A percentile compares a stretch with the other conserved stretches of the same genome.
Conservation (phyloP, 2,888 invertebrate genomes). For the Ligdia adustata region DNA sequence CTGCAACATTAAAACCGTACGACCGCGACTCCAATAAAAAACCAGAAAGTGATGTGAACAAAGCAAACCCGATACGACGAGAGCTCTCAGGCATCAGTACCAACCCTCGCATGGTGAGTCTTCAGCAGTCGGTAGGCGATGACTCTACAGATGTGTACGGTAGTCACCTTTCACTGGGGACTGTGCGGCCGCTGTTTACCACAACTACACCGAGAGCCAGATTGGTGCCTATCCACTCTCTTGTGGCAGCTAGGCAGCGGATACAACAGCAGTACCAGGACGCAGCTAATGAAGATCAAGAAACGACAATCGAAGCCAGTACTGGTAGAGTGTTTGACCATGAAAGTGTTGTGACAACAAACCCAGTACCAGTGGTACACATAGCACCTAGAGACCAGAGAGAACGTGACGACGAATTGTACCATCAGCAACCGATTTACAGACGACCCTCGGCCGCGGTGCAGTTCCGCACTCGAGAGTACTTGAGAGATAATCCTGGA, state of each 20-base stretch:
- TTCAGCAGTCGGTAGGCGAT: slow-evolving; percentile 85
- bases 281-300: slow-evolving; percentile 61
- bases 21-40: slow-evolving; percentile 77
- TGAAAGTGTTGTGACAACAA: slow-evolving; percentile 77
- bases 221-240: slow-evolving; percentile 77
- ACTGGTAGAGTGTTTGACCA: slow-evolving; percentile 79
- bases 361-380: slow-evolving; percentile 81
- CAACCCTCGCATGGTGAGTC: slow-evolving; percentile 81
- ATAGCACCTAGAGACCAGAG: slow-evolving; percentile 70
- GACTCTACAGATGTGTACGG: slow-evolving; percentile 89
- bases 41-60: slow-evolving; percentile 60
- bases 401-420: slow-evolving; percentile 63
- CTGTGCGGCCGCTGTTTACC: slow-evolving; percentile 87
- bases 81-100: slow-evolving; percentile 84
- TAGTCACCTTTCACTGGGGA: slow-evolving; percentile 85
- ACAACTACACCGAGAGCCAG: slow-evolving; percentile 85
- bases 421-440: slow-evolving; percentile 72
- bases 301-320: slow-evolving; percentile 78
- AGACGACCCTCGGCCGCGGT: slow-evolving; percentile 60
- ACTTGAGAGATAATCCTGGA: slow-evolving; percentile 77
- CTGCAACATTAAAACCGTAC: slow-evolving; percentile 77
- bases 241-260: slow-evolving; percentile 76
- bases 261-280: slow-evolving; percentile 77
- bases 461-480: slow-evolving; percentile 77
- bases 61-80: slow-evolving; percentile 85